A percentile compares a stretch with the other conserved stretches of the same genome.
Conservation (phyloP, 2,113 vertebrate genomes). For the Pedionomus torquatus region DNA sequence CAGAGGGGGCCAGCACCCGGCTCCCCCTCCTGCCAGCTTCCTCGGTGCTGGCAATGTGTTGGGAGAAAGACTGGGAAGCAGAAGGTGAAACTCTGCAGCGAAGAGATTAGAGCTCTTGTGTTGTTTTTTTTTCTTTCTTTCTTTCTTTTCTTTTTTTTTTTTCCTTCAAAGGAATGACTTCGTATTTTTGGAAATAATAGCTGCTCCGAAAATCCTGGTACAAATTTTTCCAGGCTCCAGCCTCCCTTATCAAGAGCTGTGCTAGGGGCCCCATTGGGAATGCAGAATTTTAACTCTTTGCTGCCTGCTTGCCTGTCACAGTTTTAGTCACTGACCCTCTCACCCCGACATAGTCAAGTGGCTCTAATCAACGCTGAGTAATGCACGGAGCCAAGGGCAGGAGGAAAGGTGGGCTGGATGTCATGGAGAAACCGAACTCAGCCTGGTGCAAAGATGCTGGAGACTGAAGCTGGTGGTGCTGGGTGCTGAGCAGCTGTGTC, state of each 20-base stretch:
- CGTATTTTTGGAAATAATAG: conserved; percentile 58
- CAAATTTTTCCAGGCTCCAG: conserved; percentile 37
- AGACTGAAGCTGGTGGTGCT: not conserved
- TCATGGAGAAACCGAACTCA: not conserved
- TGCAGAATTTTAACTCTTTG: conserved; percentile 25
- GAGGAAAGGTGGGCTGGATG: not conserved
- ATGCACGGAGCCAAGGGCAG: not conserved
- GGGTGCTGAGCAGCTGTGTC: not conserved
- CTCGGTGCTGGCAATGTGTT: not conserved
- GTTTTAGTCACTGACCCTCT: not conserved
- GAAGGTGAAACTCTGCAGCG: conserved; percentile 56
- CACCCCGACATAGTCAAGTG: not conserved
- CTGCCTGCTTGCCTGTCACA: not conserved
- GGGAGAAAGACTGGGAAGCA: not conserved
- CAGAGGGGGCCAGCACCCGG: not conserved
- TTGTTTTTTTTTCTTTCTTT: not conserved
- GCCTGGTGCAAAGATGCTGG: not conserved
- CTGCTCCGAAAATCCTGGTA: conserved; percentile 49
- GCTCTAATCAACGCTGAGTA: not conserved
- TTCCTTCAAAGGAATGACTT: conserved; percentile 46
- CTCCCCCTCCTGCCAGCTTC: not conserved
- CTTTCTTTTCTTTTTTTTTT: not conserved
- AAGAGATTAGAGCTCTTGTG: conserved; percentile 57
- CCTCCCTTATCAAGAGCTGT: not conserved
- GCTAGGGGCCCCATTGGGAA: not conserved